Base-by-base conservation (phyloP, 2,113 vertebrate genomes). In the Entelurus aequoreus region DNA sequence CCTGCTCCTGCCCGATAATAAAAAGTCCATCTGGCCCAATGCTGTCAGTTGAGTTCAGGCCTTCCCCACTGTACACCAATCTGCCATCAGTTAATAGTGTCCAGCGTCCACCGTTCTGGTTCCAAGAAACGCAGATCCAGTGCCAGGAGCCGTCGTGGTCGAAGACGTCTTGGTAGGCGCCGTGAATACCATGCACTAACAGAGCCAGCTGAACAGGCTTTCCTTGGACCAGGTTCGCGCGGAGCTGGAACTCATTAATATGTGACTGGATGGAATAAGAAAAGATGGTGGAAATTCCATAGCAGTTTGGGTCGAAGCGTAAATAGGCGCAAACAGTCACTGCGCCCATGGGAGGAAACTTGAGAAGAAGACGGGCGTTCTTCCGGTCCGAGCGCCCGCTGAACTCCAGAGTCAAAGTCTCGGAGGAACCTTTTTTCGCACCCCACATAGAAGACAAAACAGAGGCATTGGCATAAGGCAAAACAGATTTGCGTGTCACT, bases 161-260 rank as follows among this genome's bases (percentile, higher is more conserved):
- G 36, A 88, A 88, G 16, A 80, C 80, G 1, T 79, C 63, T 12
- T 62, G 8, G 57, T 87, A 88, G 28, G 80, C 49, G 38, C 82
- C 79, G 1, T 81, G 80, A 40, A 48, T 61, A 19, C 87, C 86
- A 21, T 91, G 88, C 15, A 91, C 86, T 48, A 86, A 60, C 65
- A 92, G 62, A 50, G 83, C 81, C 55, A 91, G 83, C 72, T 85
- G 74, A 65, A 90, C 74, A 8, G 13, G 62, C 19, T 75, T 64
- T 9, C 75, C 74, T 50, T 36, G 66, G 49, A 56, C 68, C 66
- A 88, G 48, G 13, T 62, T 80, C 9, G 80, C 87, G 16, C 80
- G 76, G 54, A 91, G 88, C 81, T 91, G 90, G 78, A 91, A 90
- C 68, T 89, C 87, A 62, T 89, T 85, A 67, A 81, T 79, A 48